Conservation (phyloP, 1,140 invertebrate species). For the Drosophila subpulchrella region DNA sequence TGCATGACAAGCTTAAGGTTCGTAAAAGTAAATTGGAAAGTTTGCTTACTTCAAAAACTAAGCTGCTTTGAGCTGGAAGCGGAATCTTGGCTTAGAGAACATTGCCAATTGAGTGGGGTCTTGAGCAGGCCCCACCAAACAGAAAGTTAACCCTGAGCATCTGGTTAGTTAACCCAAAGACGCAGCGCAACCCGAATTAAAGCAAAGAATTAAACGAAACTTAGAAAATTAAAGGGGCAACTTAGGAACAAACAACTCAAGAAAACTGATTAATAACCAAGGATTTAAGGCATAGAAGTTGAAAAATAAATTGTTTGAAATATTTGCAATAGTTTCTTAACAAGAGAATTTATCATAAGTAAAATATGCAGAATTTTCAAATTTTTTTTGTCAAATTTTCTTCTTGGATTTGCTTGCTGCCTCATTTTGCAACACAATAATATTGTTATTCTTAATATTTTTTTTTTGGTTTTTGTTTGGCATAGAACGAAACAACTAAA, state of each 20-base stretch:
- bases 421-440: conserved; percentile 62
- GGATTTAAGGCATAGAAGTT: conserved; percentile 63
- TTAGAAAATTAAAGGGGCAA: conserved; percentile 32
- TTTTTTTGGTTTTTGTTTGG: conserved; percentile 49
- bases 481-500: conserved; percentile 82
- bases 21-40: conserved; percentile 73
- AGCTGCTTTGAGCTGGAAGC: conserved; percentile 68
- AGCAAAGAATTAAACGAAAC: conserved; percentile 46
- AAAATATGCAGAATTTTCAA: conserved; percentile 81
- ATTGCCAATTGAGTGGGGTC: conserved; percentile 44
- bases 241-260: conserved; percentile 41
- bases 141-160: conserved; percentile 58
- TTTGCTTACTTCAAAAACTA: conserved; percentile 75
- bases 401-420: conserved; percentile 56
- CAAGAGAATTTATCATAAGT: conserved; percentile 77
- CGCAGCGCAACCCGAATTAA: conserved; percentile 73
- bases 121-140: conserved; percentile 33
- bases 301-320: conserved; percentile 68
- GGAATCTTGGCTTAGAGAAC: conserved; percentile 48
- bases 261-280: conserved; percentile 44
- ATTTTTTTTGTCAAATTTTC: conserved; percentile 58
- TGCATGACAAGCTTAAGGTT: conserved; percentile 77
- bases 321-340: conserved; percentile 80
- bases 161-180: conserved; percentile 61
- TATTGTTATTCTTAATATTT: conserved; percentile 50